phyloP scores from a whole-genome alignment of 2,113 vertebrate species.

The Hippolais icterina region DNA sequence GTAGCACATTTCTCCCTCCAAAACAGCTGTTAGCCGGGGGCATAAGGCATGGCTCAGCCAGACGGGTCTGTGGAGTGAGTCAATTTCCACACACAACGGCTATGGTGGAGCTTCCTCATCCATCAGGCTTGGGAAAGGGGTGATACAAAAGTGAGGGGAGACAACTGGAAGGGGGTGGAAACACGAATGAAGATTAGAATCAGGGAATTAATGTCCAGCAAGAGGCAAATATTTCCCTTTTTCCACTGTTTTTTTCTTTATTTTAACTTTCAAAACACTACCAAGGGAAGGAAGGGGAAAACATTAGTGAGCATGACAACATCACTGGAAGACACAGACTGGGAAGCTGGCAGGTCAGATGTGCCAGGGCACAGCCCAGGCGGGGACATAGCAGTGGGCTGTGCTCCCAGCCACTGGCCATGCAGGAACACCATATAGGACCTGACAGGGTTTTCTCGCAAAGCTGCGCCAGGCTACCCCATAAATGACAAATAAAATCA shows the following conservation, averaged over 20 bases:
- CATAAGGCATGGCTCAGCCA: background rate
- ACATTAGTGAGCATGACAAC: background rate
- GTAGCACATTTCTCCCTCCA: background rate
- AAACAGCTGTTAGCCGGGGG: background rate
- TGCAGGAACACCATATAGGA: background rate
- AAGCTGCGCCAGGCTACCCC: background rate
- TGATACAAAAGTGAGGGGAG: background rate
- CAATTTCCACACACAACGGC: background rate
- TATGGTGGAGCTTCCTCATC: background rate
- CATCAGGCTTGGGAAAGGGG: background rate
- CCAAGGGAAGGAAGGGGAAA: background rate
- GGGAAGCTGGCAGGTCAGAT: background rate
- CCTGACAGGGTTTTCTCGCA: background rate
- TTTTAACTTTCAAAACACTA: background rate
- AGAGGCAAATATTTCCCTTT: background rate
- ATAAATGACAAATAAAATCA: constrained; percentile 53
- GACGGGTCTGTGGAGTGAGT: fast-evolving
- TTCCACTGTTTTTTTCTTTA: background rate
- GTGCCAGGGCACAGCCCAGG: background rate
- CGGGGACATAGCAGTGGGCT: background rate
- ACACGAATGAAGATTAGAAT: background rate
- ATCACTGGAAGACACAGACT: background rate
- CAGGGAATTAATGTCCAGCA: background rate
- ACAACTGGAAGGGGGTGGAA: background rate
- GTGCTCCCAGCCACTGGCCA: background rate